These are phyloP conservation scores for Orthosia cruda DNA, from an alignment of 2,888 invertebrate species.

Conservation along the genomic window DNA sequence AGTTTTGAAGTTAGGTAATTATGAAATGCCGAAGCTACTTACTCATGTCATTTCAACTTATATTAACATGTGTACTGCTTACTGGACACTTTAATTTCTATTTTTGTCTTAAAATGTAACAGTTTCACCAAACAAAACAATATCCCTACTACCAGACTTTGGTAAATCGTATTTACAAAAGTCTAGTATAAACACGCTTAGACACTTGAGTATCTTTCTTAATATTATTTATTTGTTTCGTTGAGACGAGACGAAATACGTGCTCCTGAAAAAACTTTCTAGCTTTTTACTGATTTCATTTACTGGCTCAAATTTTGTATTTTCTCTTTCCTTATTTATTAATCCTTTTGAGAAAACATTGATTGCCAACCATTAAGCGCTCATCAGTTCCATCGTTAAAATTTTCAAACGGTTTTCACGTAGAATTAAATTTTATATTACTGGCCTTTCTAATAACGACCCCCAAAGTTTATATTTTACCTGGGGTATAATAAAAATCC, in stretches of 20 bases:
- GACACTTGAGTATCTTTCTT: not conserved
- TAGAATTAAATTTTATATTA: slow-evolving; percentile 72
- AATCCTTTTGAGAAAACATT: slow-evolving; percentile 30
- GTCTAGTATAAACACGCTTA: no score
- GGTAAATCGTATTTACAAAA: no score
- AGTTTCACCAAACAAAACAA: not conserved
- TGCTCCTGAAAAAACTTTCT: slow-evolving; percentile 22
- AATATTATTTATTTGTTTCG: not conserved
- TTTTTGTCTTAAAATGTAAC: not conserved
- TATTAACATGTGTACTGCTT: no score
- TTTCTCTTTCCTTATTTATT: slow-evolving; percentile 27
- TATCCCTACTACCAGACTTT: not conserved
- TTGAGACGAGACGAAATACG: slow-evolving; percentile 21
- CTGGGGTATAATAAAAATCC: slow-evolving; percentile 81
- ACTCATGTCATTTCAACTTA: no score
- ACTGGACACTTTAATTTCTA: no score
- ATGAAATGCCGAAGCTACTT: no score
- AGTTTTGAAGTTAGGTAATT: no score
- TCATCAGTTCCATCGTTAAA: slow-evolving; percentile 45
- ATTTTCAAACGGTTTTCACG: slow-evolving; percentile 51
- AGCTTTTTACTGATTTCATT: slow-evolving; percentile 41
- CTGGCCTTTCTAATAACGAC: slow-evolving; percentile 76
- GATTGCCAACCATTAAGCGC: slow-evolving; percentile 40
- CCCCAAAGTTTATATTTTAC: slow-evolving; percentile 77
- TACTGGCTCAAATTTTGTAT: slow-evolving; percentile 35